Base-by-base conservation (phyloP, 2,797 vertebrate genomes). In the Silurus lanzhouensis region DNA sequence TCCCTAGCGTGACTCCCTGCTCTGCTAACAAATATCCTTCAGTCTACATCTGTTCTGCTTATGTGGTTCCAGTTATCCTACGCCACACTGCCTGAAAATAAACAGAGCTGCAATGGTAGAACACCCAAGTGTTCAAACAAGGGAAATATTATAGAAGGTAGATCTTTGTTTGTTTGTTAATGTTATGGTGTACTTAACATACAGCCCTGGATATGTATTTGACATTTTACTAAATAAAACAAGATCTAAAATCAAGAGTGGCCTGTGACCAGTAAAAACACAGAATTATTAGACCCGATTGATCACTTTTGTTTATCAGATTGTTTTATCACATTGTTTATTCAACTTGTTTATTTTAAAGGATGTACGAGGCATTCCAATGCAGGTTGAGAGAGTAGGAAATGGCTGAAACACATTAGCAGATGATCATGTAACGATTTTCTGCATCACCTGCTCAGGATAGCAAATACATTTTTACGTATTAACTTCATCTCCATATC, bases 1-100 rank as follows among this genome's bases (percentile, higher is more conserved):
- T 81, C 86, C 66, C 3, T 93, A 70, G 91, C 90, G 89, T 92
- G 91, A 94, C 91, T 91, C 70, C 71, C 78, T 87, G 89, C 85
- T 85, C 87, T 15, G 64, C 90, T 90, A 88, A 88, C 83, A 90
- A 85, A 85, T 86, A 84, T 83, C 71, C 79, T n/a, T 44, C 3
- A 63, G 74, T 82, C 88, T 88, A 89, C 75, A 74, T 67, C 76
- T 78, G 85, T 83, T 66, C 85, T 85, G 83, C 89, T 90, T 89
- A 86, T 91, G 83, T 87, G 61, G 72, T 52, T n/a, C 79, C 74
- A 76, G 57, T 91, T 92, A 92, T 91, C 85, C 84, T 57, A n/a
- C 83, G 88, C 82, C 89, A 88, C 25, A 86, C 66, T 77, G 83
- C 82, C 88, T 60, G 83, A 82, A 88, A 83, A 89, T 88, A 89